Conservation (phyloP, 2,888 invertebrate genomes). For the Phyllotreta cruciferae region DNA sequence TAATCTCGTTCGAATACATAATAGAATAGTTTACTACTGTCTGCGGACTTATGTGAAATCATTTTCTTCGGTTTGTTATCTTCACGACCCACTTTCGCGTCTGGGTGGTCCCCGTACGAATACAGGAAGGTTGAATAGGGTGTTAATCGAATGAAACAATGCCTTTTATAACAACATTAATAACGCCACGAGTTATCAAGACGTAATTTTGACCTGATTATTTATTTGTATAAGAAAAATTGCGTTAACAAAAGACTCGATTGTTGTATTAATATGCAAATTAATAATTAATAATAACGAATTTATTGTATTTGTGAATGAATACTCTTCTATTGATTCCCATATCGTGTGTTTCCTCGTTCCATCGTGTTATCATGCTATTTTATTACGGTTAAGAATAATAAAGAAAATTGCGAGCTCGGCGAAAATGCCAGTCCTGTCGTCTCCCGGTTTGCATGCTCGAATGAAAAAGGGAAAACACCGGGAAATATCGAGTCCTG, state of each 20-base stretch:
- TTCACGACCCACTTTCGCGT: constrained; percentile 23
- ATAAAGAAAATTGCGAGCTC: neutral
- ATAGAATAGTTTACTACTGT: constrained; percentile 4
- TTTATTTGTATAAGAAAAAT: too few species aligned
- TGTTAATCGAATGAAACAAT: neutral
- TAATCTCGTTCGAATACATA: constrained; percentile 6
- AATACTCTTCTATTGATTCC: too few species aligned
- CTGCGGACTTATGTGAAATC: constrained; percentile 14
- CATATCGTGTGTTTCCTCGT: too few species aligned
- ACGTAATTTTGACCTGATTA: too few species aligned
- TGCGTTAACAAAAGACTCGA: too few species aligned
- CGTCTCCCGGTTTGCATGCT: constrained; percentile 3
- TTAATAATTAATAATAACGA: too few species aligned
- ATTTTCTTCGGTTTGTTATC: constrained; percentile 19
- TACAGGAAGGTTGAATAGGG: constrained; percentile 5
- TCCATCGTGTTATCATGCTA: too few species aligned
- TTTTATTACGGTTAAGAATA: too few species aligned
- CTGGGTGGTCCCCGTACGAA: constrained; percentile 20
- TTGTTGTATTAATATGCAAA: too few species aligned
- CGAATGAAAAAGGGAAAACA: constrained; percentile 11
- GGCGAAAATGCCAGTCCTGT: constrained; percentile 8
- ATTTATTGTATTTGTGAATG: too few species aligned
- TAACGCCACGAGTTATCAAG: too few species aligned
- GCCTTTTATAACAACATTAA: neutral
- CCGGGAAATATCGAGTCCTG: constrained; percentile 11